Evolutionary conservation across 2,797 vertebrate species (phyloP).

Genomic region (Gymnoscopelus microlampas): DNA sequence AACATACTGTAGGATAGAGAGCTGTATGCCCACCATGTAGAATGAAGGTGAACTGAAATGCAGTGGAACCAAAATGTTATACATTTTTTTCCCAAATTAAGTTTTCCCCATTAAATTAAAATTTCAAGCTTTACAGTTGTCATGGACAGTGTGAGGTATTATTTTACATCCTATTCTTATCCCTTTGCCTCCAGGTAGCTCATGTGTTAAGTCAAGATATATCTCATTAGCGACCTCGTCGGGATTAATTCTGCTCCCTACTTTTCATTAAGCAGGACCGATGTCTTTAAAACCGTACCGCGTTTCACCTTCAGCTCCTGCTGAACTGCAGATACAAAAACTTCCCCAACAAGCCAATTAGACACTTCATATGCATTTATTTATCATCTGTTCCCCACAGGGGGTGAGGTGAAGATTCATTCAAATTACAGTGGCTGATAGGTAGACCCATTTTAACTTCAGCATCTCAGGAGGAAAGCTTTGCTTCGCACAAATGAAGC

Average conservation of each 20-base stretch:
- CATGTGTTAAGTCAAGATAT: conserved; percentile 77
- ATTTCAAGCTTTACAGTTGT: conserved; percentile 70
- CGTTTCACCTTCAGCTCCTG: conserved; percentile 34
- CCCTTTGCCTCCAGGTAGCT: conserved; percentile 75
- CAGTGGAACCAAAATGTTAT: conserved; percentile 58
- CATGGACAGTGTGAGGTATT: conserved; percentile 62
- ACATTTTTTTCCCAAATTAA: conserved; percentile 56
- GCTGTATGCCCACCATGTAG: not conserved
- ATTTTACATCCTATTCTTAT: conserved; percentile 77
- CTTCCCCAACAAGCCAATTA: conserved; percentile 46
- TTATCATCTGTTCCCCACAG: conserved; percentile 44
- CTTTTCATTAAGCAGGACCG: conserved; percentile 59
- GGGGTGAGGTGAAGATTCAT: conserved; percentile 52
- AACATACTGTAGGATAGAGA: no score
- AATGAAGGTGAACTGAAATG: conserved; percentile 53
- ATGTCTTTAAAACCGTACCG: conserved; percentile 42
- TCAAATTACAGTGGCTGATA: conserved; percentile 54
- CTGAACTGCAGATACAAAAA: conserved; percentile 36
- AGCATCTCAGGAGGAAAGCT: conserved; percentile 32
- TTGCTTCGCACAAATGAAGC: conserved; percentile 36
- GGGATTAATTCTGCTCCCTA: conserved; percentile 70
- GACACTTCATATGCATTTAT: conserved; percentile 55
- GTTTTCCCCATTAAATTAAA: conserved; percentile 70
- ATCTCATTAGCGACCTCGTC: conserved; percentile 74
- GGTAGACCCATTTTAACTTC: conserved; percentile 41